Conservation (phyloP, 92 coral and sea anemone species). For the Actinostola sp. region DNA sequence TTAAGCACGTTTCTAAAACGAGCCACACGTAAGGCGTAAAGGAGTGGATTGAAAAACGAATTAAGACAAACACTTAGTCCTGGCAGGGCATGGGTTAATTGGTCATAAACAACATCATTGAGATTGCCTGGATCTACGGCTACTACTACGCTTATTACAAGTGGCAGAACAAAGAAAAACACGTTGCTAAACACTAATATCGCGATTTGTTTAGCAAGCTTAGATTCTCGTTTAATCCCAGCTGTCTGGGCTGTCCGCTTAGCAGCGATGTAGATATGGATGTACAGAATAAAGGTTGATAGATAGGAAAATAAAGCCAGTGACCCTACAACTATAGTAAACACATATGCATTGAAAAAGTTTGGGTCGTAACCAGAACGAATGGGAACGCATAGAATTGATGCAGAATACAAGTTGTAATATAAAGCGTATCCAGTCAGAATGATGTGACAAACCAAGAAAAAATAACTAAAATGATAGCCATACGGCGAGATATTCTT, state of each 20-base stretch:
- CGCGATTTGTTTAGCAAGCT: constrained; percentile 32
- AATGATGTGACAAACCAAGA: constrained; percentile 4
- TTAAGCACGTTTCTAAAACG: no score
- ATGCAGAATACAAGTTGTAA: constrained; percentile 9
- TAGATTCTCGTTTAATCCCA: constrained; percentile 33
- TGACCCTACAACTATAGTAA: constrained; percentile 13
- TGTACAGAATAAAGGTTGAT: constrained; percentile 12
- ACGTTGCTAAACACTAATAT: constrained; percentile 37
- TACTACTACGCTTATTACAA: constrained; percentile 19
- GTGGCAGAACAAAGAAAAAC: constrained; percentile 41
- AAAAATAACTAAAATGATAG: not conserved
- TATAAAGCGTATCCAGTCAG: constrained; percentile 36
- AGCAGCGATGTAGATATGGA: constrained; percentile 38
- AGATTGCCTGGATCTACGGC: not conserved
- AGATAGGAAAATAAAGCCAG: constrained; percentile 11
- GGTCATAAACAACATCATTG: not conserved
- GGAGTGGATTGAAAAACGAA: no score
- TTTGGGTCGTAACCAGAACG: not conserved
- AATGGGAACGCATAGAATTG: constrained; percentile 17
- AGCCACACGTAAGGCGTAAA: no score
- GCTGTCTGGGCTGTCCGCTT: constrained; percentile 26
- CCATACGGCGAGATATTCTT: constrained; percentile 17
- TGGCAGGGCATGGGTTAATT: not conserved
- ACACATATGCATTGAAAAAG: not conserved
- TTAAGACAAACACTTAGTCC: not conserved